These are phyloP conservation scores for Dolichopus griseipennis DNA, from an alignment of 2,888 invertebrate genomes.

Conservation along the genomic window DNA sequence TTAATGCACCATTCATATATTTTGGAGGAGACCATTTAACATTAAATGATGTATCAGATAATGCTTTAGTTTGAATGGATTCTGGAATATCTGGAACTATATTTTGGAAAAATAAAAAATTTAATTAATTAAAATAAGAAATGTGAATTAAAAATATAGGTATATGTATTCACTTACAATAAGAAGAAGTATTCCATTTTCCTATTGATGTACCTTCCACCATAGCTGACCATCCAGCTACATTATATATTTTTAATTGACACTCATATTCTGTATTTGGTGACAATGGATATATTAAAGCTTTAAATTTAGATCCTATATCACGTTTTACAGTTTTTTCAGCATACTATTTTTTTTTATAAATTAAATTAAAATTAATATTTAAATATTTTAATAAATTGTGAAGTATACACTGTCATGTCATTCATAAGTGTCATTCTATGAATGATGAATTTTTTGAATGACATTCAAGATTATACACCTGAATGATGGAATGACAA, in stretches of 20 bases:
- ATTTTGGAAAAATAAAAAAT: no score
- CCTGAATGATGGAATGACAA: no score
- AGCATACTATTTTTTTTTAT: conserved; percentile 22
- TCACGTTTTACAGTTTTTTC: conserved; percentile 33
- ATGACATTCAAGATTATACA: no score
- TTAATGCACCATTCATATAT: conserved; percentile 33
- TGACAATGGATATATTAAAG: conserved; percentile 32
- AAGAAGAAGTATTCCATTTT: conserved; percentile 23
- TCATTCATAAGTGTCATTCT: no score
- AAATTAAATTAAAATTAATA: background rate
- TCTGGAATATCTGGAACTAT: conserved; percentile 36
- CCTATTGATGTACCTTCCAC: conserved; percentile 13
- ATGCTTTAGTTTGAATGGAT: conserved; percentile 21
- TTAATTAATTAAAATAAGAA: background rate
- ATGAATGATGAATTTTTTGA: no score
- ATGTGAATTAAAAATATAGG: no score
- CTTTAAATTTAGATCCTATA: conserved; percentile 32
- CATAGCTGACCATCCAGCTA: conserved; percentile 33
- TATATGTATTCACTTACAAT: conserved; percentile 32
- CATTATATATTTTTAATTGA: conserved; percentile 31
- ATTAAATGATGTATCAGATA: conserved; percentile 25
- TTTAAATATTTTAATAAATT: no score
- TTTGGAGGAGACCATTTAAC: conserved; percentile 33
- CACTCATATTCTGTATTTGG: conserved; percentile 34
- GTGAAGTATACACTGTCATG: no score